These are phyloP conservation scores for Troilus luridus DNA, from an alignment of 2,888 invertebrate genomes.

Conservation along the genomic window DNA sequence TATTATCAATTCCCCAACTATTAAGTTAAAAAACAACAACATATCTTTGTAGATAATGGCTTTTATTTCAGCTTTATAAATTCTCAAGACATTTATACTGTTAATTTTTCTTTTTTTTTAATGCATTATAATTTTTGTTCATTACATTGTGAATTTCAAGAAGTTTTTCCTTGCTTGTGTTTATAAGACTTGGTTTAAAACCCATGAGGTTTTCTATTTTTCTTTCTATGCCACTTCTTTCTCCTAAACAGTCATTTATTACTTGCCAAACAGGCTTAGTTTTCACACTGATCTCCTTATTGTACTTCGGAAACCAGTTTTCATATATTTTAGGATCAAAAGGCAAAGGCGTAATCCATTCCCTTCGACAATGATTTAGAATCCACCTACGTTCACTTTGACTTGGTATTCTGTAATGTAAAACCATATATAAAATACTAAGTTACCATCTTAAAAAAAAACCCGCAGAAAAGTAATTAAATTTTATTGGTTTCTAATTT, in stretches of 20 bases:
- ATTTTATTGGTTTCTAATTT: not conserved
- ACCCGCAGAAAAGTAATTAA: not conserved
- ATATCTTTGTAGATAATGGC: not conserved
- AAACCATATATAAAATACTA: not conserved
- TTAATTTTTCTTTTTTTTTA: not conserved
- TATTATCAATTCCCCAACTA: too few relatives aligned
- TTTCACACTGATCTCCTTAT: conserved; percentile 23
- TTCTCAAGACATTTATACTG: not conserved
- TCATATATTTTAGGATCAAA: conserved; percentile 73
- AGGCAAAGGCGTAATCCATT: conserved; percentile 73
- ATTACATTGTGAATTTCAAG: not conserved
- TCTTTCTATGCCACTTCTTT: not conserved
- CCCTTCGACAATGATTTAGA: conserved; percentile 75
- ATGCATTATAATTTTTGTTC: not conserved
- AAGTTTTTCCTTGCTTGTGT: not conserved
- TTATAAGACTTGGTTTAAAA: not conserved
- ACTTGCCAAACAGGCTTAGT: not conserved
- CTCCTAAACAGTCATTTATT: not conserved
- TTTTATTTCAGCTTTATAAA: not conserved
- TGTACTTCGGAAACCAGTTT: conserved; percentile 69
- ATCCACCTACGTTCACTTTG: conserved; percentile 77
- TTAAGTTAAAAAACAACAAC: too few relatives aligned
- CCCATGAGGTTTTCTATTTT: not conserved
- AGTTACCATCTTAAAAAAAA: not conserved
- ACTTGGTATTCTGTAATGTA: conserved; percentile 70